These are phyloP conservation scores for Zoanthus solanderi DNA, from an alignment of 92 coral and sea anemone species.

Conservation along the genomic window DNA sequence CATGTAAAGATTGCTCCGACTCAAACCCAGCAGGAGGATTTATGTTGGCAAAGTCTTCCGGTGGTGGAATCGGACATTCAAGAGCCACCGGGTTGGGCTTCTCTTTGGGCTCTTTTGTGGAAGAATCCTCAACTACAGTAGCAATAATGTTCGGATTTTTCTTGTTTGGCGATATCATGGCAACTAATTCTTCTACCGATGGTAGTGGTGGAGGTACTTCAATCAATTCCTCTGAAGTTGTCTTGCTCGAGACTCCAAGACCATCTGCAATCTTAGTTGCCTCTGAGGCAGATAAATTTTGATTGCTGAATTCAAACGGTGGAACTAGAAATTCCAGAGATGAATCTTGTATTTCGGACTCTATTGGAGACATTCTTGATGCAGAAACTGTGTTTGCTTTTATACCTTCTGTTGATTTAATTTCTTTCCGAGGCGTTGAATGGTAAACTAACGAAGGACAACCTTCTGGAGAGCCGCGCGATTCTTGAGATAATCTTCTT, in stretches of 20 bases:
- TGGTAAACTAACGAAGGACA: slow-evolving; percentile 24
- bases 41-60: slow-evolving; percentile 71
- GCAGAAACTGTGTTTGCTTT: slow-evolving; percentile 3
- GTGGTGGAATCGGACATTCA: slow-evolving; percentile 82
- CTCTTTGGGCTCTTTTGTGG: slow-evolving; percentile 25
- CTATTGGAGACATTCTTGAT: slow-evolving; percentile 18
- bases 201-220: slow-evolving; percentile 25
- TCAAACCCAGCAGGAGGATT: slow-evolving; percentile 42
- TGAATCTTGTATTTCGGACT: not conserved
- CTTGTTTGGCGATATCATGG: slow-evolving; percentile 40
- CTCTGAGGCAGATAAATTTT: not conserved
- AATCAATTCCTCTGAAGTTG: slow-evolving; percentile 4
- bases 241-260: not conserved
- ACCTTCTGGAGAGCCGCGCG: slow-evolving; percentile 38
- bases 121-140: slow-evolving; percentile 42
- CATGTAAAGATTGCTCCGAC: slow-evolving; percentile 17
- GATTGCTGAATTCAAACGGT: slow-evolving; percentile 22
- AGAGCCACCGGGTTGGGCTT: slow-evolving; percentile 46
- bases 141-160: slow-evolving; percentile 23
- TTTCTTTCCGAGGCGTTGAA: slow-evolving; percentile 5
- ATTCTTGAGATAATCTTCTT: slow-evolving; percentile 36
- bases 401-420: not conserved
- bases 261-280: not conserved
- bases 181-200: slow-evolving; percentile 42
- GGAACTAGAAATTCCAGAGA: slow-evolving; percentile 33